phyloP scores from a whole-genome alignment of 2,888 invertebrate genomes.

The Lycia hirtaria region DNA sequence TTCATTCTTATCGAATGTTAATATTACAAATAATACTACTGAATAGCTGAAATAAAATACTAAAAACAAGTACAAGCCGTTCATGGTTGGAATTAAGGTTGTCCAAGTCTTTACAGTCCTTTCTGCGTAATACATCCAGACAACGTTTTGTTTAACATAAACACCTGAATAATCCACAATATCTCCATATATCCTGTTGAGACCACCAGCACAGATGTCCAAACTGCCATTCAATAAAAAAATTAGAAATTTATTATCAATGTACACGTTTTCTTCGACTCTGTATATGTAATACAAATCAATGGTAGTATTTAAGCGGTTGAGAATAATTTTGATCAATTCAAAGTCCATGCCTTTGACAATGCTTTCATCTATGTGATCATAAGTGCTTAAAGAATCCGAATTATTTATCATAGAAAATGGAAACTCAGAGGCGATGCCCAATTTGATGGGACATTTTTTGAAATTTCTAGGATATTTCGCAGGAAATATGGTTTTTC shows the following conservation, averaged over 20 bases:
- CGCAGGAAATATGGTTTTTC: conserved; percentile 47
- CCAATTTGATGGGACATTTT: conserved; percentile 62
- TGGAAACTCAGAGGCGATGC: conserved; percentile 60
- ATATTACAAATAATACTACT: conserved; percentile 56
- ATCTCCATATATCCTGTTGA: conserved; percentile 65
- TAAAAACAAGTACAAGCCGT: conserved; percentile 63
- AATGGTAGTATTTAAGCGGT: conserved; percentile 62
- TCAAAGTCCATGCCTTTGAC: conserved; percentile 62
- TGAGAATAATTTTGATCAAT: conserved; percentile 63
- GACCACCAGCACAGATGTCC: conserved; percentile 67
- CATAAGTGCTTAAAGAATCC: conserved; percentile 49
- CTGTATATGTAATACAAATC: conserved; percentile 55
- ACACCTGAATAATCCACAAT: conserved; percentile 66
- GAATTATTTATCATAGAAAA: conserved; percentile 54
- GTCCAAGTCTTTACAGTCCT: conserved; percentile 61
- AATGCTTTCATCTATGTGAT: conserved; percentile 43
- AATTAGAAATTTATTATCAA: conserved; percentile 48
- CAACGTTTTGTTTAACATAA: conserved; percentile 59
- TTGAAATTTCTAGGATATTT: conserved; percentile 58
- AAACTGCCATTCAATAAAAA: conserved; percentile 64
- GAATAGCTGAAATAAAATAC: conserved; percentile 62
- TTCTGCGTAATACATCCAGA: conserved; percentile 65
- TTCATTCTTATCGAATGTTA: conserved; percentile 51
- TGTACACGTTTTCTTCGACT: conserved; percentile 50
- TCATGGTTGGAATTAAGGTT: conserved; percentile 55